Evolutionary conservation across 35 echinoderm and acorn worm species (phyloP).

Genomic region (Heliocidaris erythrogramma): DNA sequence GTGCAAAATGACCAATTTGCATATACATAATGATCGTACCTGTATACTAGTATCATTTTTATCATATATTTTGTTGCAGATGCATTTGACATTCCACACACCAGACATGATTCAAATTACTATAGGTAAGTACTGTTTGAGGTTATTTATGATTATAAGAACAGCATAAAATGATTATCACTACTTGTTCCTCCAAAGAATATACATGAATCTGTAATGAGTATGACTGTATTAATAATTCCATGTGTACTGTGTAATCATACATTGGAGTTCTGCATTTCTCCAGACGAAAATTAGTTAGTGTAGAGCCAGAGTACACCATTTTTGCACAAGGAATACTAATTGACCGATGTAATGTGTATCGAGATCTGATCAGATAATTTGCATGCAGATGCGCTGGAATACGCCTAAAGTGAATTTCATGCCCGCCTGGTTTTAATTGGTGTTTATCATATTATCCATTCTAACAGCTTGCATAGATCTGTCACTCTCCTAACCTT

Average conservation of each 20-base stretch:
- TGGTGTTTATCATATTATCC: background rate
- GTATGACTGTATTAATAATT: too few species aligned
- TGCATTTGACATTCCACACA: conserved; percentile 63
- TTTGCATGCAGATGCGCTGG: background rate
- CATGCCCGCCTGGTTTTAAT: background rate
- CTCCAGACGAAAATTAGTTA: too few species aligned
- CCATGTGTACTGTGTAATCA: too few species aligned
- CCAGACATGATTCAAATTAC: conserved; percentile 52
- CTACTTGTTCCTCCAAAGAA: too few species aligned
- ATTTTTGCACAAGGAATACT: background rate
- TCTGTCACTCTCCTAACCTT: background rate
- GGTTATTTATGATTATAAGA: background rate
- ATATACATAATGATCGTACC: too few species aligned
- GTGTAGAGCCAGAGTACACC: too few species aligned
- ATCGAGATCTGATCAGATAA: background rate
- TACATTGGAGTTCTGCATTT: too few species aligned
- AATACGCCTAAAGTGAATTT: background rate
- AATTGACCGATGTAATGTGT: background rate
- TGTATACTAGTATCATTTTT: too few species aligned
- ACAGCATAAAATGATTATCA: too few species aligned
- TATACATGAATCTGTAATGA: too few species aligned
- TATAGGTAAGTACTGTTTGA: conserved; percentile 57
- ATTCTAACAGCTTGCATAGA: background rate
- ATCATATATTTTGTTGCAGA: conserved; percentile 28
- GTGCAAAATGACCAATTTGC: too few species aligned